Percentiles rank a stretch among this genome's conserved stretches.
phyloP scores from a whole-genome alignment of 2,113 vertebrate genomes.

The Ictidomys tridecemlineatus region DNA sequence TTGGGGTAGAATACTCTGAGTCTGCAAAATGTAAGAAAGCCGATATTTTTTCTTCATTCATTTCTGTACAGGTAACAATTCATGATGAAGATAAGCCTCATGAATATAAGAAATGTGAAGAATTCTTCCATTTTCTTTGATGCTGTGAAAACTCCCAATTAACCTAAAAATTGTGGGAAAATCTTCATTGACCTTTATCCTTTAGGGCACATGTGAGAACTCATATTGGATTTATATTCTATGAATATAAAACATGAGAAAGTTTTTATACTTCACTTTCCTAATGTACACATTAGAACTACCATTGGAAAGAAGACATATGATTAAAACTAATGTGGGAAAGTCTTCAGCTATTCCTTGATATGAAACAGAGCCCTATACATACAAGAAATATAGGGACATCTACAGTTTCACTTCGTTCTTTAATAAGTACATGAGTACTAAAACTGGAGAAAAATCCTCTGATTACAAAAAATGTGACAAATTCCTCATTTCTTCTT shows the following conservation, averaged over 20 bases:
- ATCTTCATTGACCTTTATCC: background rate
- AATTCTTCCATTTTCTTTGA: background rate
- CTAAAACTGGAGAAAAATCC: background rate
- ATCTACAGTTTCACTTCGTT: background rate
- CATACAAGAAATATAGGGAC: background rate
- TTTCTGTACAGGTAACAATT: slow-evolving; percentile 33
- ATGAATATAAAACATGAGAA: slow-evolving; percentile 35
- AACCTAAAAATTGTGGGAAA: slow-evolving; percentile 3
- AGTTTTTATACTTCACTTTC: background rate
- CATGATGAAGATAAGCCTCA: background rate
- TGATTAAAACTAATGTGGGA: slow-evolving; percentile 20
- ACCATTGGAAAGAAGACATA: background rate
- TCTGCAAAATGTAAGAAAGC: background rate
- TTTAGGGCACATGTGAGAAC: slow-evolving; percentile 56
- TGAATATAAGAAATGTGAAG: background rate
- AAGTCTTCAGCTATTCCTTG: slow-evolving; percentile 56
- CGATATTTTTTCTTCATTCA: background rate
- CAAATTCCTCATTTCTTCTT: background rate
- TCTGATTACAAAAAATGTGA: background rate
- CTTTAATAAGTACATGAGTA: background rate
- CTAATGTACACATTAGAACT: background rate
- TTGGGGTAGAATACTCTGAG: background rate
- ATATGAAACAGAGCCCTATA: background rate
- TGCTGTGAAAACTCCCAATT: background rate
- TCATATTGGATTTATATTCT: slow-evolving; percentile 3